Evolutionary conservation across 2,797 vertebrate genomes (phyloP).

Genomic region (Zalophus californianus): DNA sequence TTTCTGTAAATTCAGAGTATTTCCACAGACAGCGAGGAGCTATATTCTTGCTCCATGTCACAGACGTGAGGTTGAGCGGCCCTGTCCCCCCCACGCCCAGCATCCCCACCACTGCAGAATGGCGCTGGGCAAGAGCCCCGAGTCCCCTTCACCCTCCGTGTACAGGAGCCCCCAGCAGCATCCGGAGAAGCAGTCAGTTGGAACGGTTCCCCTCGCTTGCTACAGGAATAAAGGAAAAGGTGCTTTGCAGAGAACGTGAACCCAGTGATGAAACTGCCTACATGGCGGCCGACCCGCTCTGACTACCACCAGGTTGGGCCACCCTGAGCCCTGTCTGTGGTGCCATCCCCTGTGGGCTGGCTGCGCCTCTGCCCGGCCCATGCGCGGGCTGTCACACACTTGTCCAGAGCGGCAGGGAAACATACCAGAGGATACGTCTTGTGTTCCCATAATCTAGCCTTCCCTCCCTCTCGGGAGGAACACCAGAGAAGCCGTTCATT

Average conservation of each 20-base stretch:
- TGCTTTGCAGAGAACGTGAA: neutral
- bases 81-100: accelerated
- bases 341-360: accelerated
- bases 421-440: accelerated
- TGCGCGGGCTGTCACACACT: accelerated
- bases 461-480: neutral
- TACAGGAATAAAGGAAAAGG: accelerated
- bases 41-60: accelerated
- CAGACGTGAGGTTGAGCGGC: accelerated
- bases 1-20: neutral
- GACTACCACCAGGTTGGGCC: accelerated
- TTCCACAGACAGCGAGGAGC: neutral
- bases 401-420: no score
- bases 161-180: accelerated
- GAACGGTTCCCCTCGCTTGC: accelerated
- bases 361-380: accelerated
- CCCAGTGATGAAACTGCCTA: accelerated
- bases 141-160: accelerated
- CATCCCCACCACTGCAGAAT: accelerated
- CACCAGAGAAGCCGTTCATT: neutral
- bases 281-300: accelerated
- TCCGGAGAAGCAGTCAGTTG: accelerated
- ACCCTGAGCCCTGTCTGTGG: accelerated
- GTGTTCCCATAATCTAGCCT: neutral
- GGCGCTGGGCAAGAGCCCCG: accelerated